Base-by-base conservation (phyloP, 2,797 vertebrate species). In the Poecilia gillii region DNA sequence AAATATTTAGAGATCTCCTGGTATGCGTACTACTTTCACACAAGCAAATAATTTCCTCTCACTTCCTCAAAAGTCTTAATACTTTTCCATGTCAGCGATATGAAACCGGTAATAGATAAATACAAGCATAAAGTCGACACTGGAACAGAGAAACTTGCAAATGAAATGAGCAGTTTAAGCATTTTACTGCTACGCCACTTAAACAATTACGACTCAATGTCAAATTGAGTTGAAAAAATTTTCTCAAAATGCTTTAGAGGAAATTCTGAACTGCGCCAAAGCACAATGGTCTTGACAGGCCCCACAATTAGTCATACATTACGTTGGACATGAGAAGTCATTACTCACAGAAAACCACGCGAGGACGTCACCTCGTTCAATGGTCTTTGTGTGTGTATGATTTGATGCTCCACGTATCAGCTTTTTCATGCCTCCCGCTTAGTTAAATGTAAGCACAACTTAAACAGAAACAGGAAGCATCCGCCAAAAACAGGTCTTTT, bases 211-310 rank as follows among this genome's bases (percentile, higher is more conserved):
- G 87, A 59, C 51, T 78, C 57, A 75, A 86, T 66, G 81, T 75
- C 77, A 79, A 53, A 53, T 74, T 82, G 74, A 80, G 73, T 72
- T 72, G 77, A 33, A 74, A 45, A 73, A 80, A 86, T 53, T 9
- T 11, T 23, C 51, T 53, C 51, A 25, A 82, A 85, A 88, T 82
- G 76, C 76, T 55, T 79, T n/a, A 74, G 70, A 90, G 87, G 89
- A 92, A 90, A 85, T 77, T 68, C 39, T 31, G 72, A 79, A 81
- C 66, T 73, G 36, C 57, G 78, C 75, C 76, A 78, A 85, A 85
- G 77, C 71, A 78, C 83, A 89, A 82, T 43, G 59, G 43, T 62
- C 83, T 74, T 0, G 39, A 84, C 77, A 82, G 73, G 51, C 43
- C 66, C 55, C 25, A 73, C 59, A 77, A 84, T 90, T 81, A 79